Percentiles rank a stretch among this genome's conserved stretches.
Evolutionary conservation across 2,797 vertebrate species (phyloP).

Genomic region (Myotis planiceps): DNA sequence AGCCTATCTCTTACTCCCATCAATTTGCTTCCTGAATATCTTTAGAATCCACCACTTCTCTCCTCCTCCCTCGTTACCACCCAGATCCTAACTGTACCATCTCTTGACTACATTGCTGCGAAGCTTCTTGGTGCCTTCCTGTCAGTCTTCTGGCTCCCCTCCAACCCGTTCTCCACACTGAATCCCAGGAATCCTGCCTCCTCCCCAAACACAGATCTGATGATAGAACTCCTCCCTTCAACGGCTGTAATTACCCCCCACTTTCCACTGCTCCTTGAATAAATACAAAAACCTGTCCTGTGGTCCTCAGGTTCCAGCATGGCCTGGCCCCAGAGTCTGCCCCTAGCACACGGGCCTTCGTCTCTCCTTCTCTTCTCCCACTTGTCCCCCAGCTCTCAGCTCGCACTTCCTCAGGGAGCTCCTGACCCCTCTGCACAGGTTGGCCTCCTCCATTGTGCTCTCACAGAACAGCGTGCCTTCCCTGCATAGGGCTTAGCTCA

Average conservation of each 20-base stretch:
- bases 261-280: neutral
- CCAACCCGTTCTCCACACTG: neutral
- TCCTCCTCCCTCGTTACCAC: neutral
- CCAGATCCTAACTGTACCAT: neutral
- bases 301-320: neutral
- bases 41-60: neutral
- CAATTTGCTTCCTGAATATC: neutral
- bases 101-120: neutral
- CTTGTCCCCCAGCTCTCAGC: neutral
- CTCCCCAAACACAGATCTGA: neutral
- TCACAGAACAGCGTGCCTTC: accelerated
- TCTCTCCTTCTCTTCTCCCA: neutral
- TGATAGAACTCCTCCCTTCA: neutral
- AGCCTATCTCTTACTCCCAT: neutral
- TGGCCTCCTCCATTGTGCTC: no score
- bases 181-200: neutral
- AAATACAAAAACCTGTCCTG: neutral
- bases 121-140: neutral
- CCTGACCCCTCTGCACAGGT: accelerated
- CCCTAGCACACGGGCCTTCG: neutral
- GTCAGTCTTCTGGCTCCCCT: neutral
- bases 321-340: neutral
- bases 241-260: neutral
- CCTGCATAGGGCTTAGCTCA: neutral
- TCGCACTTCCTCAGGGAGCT: neutral